Evolutionary conservation across 2,888 invertebrate genomes (phyloP).

Genomic region (Kryphioiulus occultus): DNA sequence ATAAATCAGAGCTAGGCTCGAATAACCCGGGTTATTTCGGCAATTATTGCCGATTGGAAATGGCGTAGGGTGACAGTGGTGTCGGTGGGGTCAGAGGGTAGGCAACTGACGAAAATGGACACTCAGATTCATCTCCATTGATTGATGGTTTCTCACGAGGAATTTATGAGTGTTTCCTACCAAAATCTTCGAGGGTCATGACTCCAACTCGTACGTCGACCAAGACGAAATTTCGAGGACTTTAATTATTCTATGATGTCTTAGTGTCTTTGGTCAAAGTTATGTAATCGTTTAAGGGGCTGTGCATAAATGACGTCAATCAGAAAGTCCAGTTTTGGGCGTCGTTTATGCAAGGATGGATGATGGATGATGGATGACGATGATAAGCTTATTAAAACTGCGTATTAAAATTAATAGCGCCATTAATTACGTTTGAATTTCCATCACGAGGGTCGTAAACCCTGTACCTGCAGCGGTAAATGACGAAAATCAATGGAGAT

Average conservation of each 20-base stretch:
- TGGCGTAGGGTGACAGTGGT: slow-evolving; percentile 23
- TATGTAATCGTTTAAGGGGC: too few species aligned
- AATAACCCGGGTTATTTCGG: background rate
- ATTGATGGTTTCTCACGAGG: background rate
- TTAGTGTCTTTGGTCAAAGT: too few species aligned
- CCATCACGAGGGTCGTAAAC: background rate
- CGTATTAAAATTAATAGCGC: background rate
- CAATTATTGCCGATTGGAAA: slow-evolving; percentile 7
- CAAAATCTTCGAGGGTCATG: background rate
- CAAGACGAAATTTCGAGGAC: too few species aligned
- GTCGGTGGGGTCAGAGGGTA: background rate
- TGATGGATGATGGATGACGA: background rate
- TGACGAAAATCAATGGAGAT: too few species aligned
- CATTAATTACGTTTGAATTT: background rate
- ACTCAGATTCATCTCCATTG: background rate
- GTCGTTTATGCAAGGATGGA: too few species aligned
- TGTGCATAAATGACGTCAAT: too few species aligned
- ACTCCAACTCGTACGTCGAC: too few species aligned
- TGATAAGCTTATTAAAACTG: background rate
- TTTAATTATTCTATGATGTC: too few species aligned
- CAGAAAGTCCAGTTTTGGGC: too few species aligned
- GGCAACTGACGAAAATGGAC: background rate
- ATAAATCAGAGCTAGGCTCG: slow-evolving; percentile 3
- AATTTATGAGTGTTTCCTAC: background rate
- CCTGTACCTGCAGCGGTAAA: background rate